These are phyloP conservation scores for Scytalopus superciliaris DNA, from an alignment of 2,113 vertebrate genomes.

Conservation along the genomic window DNA sequence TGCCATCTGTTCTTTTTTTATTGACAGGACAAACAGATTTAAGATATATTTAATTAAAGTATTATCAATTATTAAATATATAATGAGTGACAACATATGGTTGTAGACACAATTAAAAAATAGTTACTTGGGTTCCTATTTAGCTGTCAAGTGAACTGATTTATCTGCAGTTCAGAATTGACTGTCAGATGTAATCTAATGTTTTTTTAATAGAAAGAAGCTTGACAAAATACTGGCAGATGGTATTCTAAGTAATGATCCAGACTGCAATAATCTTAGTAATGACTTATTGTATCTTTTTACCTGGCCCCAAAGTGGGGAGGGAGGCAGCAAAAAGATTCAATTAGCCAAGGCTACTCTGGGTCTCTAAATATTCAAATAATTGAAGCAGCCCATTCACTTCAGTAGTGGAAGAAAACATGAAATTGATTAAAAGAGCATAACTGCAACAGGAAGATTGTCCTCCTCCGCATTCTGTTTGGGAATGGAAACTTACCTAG, in stretches of 20 bases:
- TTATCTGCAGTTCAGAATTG: constrained; percentile 55
- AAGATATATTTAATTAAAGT: constrained; percentile 50
- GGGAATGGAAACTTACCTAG: constrained; percentile 50
- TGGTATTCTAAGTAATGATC: constrained; percentile 64
- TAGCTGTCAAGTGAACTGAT: constrained; percentile 52
- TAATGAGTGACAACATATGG: background rate
- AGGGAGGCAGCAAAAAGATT: background rate
- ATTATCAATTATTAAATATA: constrained; percentile 41
- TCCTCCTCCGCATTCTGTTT: constrained; percentile 13
- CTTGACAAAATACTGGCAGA: constrained; percentile 62
- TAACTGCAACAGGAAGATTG: constrained; percentile 25
- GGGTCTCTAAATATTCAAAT: constrained; percentile 27
- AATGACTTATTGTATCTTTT: constrained; percentile 63
- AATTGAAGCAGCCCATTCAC: background rate
- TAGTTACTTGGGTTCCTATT: constrained; percentile 31
- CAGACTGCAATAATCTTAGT: constrained; percentile 51
- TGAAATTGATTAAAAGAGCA: constrained; percentile 40
- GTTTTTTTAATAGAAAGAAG: constrained; percentile 62
- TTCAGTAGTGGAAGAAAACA: constrained; percentile 10
- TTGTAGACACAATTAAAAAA: constrained; percentile 42
- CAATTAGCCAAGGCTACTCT: background rate
- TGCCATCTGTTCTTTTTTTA: background rate
- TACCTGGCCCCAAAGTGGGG: constrained; percentile 46
- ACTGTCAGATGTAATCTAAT: constrained; percentile 60
- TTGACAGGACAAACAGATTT: constrained; percentile 23